A percentile compares a stretch with the other conserved stretches of the same genome.
These are phyloP conservation scores for Meloidogyne hapla DNA, from an alignment of 1,140 invertebrate genomes.

Conservation along the genomic window DNA sequence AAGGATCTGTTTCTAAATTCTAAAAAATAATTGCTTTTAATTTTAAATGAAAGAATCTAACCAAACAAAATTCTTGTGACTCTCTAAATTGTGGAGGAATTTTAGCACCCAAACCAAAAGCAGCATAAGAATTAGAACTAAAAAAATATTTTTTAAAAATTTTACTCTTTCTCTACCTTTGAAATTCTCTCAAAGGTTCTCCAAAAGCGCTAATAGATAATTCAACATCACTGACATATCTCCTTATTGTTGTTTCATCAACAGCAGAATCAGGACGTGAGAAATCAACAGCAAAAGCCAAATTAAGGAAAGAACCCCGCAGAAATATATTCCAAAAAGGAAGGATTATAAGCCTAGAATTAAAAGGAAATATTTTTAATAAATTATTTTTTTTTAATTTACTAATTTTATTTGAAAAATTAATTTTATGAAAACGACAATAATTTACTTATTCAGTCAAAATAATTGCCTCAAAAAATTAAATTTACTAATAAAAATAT, in stretches of 20 bases:
- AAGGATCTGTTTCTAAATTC: too few relatives aligned
- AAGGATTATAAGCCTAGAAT: conserved; percentile 30
- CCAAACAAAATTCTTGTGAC: too few relatives aligned
- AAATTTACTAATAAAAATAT: too few relatives aligned
- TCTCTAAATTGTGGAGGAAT: conserved; percentile 53
- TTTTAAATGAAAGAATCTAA: too few relatives aligned
- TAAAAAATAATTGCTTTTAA: too few relatives aligned
- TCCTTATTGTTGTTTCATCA: conserved; percentile 35
- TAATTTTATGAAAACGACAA: too few relatives aligned
- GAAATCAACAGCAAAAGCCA: conserved; percentile 58
- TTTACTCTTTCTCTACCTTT: conserved; percentile 15
- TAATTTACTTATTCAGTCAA: too few relatives aligned
- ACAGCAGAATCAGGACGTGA: conserved; percentile 42
- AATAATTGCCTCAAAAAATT: too few relatives aligned
- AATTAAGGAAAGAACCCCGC: conserved; percentile 49
- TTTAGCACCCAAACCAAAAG: conserved; percentile 61
- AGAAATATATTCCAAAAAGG: conserved; percentile 54
- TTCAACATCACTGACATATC: conserved; percentile 57
- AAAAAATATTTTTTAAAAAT: conserved; percentile 29
- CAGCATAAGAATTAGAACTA: conserved; percentile 47
- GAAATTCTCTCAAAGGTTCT: conserved; percentile 45
- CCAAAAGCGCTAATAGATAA: conserved; percentile 48
- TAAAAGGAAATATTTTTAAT: too few relatives aligned
- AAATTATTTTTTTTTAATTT: too few relatives aligned
- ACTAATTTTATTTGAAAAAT: too few relatives aligned